Conservation (phyloP, 1,140 invertebrate species). For the Marisa cornuarietis region DNA sequence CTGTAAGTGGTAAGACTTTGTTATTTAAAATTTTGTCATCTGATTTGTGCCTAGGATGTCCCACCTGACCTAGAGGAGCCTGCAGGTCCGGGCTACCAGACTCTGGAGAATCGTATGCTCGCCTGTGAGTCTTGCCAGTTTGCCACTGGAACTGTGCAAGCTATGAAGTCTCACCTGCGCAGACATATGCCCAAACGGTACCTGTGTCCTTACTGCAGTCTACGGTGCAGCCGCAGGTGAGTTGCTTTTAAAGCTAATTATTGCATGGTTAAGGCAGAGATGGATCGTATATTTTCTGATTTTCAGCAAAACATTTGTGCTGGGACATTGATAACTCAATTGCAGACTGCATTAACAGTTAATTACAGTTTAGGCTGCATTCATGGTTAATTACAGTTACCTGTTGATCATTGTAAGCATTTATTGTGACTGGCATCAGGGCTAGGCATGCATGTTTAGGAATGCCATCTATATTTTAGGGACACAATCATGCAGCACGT, state of each 20-base stretch:
- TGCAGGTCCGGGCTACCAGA: conserved; percentile 12
- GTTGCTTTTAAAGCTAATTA: no score
- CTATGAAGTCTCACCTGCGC: conserved; percentile 26
- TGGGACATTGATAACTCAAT: not conserved
- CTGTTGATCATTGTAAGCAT: no score
- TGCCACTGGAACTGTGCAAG: conserved; percentile 21
- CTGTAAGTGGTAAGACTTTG: no score
- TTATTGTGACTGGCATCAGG: no score
- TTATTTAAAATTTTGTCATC: no score
- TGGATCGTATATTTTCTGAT: no score
- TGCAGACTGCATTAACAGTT: not conserved
- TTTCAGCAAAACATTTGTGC: no score
- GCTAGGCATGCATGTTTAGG: conserved; percentile 18
- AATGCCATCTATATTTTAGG: conserved; percentile 17
- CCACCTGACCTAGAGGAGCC: conserved; percentile 20
- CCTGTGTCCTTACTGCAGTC: conserved; percentile 27
- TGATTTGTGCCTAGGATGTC: conserved; percentile 1
- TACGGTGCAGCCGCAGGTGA: conserved; percentile 23
- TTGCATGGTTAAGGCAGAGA: not conserved
- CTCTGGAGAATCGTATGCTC: conserved; percentile 14
- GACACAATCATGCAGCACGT: conserved; percentile 25
- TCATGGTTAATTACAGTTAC: no score
- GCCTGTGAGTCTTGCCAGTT: conserved; percentile 22
- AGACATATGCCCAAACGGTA: conserved; percentile 25
- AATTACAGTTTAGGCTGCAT: no score